Percentiles rank a stretch among this genome's conserved stretches.
Conservation (phyloP, 2,113 vertebrate genomes). For the Diadophis punctatus region DNA sequence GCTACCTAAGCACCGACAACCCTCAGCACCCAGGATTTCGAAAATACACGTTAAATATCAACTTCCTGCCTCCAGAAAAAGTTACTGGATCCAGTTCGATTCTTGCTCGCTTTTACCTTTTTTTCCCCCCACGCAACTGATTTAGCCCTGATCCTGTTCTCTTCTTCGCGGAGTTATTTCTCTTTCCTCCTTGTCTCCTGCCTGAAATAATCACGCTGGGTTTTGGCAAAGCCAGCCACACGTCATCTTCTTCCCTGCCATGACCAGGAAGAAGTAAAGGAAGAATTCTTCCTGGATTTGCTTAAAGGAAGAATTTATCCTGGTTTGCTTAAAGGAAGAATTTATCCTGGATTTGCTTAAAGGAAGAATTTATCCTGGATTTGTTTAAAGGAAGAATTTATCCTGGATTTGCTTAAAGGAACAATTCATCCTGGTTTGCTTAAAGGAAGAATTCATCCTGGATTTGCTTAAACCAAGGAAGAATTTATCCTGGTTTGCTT, state of each 20-base stretch:
- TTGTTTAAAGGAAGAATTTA: neutral
- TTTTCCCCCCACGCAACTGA: too few relatives aligned
- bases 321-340: neutral
- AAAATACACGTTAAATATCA: neutral
- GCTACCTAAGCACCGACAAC: neutral
- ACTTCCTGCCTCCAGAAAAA: neutral
- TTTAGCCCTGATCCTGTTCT: neutral
- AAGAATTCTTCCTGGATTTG: neutral
- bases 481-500: neutral
- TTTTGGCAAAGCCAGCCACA: neutral
- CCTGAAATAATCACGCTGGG: neutral
- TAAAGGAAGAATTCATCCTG: neutral
- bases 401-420: neutral
- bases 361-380: neutral
- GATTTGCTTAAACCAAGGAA: neutral
- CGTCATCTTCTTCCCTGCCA: neutral
- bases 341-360: neutral
- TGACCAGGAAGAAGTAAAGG: neutral
- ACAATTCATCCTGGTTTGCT: neutral
- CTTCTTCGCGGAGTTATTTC: neutral
- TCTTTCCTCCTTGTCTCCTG: neutral
- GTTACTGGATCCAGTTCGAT: neutral
- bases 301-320: neutral
- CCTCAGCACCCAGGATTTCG: neutral
- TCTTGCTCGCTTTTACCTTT: neutral